Conservation (phyloP, 2,888 invertebrate genomes). For the Dinocampus coccinellae region DNA sequence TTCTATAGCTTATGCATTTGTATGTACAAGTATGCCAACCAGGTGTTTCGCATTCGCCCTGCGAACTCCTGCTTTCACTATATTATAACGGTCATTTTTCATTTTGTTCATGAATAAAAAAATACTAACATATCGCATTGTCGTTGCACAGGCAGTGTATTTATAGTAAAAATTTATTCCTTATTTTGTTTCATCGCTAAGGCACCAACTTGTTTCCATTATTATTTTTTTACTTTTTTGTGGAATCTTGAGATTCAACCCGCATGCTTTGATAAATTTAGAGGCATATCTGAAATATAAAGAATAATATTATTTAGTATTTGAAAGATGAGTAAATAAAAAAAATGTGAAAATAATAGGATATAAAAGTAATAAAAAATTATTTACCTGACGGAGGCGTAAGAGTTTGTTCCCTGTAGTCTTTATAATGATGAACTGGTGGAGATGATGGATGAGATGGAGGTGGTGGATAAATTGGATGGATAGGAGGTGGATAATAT, state of each 20-base stretch:
- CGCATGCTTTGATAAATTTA: slow-evolving; percentile 89
- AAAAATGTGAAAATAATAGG: not conserved
- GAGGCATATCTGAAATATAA: slow-evolving; percentile 84
- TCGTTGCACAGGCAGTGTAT: slow-evolving; percentile 68
- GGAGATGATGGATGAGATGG: slow-evolving; percentile 66
- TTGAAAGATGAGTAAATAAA: not conserved
- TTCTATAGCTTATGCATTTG: slow-evolving; percentile 57
- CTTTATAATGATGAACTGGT: slow-evolving; percentile 67
- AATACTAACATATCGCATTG: slow-evolving; percentile 69
- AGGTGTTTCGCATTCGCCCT: slow-evolving; percentile 51
- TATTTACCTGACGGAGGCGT: slow-evolving; percentile 67
- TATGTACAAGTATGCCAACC: slow-evolving; percentile 64
- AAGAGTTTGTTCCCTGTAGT: slow-evolving; percentile 68
- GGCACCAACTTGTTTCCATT: slow-evolving; percentile 52
- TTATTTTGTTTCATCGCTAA: slow-evolving; percentile 46
- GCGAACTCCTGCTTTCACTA: slow-evolving; percentile 13
- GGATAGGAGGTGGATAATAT: slow-evolving; percentile 68
- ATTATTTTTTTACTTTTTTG: slow-evolving; percentile 40
- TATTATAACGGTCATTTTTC: slow-evolving; percentile 21
- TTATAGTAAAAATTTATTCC: slow-evolving; percentile 52
- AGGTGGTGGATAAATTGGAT: slow-evolving; percentile 63
- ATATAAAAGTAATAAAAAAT: slow-evolving; percentile 13
- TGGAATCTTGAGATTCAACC: slow-evolving; percentile 71
- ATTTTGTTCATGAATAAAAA: slow-evolving; percentile 14
- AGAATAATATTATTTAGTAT: slow-evolving; percentile 12